These are phyloP conservation scores for Neodiprion fabricii DNA, from an alignment of 1,140 invertebrate species.

Conservation along the genomic window DNA sequence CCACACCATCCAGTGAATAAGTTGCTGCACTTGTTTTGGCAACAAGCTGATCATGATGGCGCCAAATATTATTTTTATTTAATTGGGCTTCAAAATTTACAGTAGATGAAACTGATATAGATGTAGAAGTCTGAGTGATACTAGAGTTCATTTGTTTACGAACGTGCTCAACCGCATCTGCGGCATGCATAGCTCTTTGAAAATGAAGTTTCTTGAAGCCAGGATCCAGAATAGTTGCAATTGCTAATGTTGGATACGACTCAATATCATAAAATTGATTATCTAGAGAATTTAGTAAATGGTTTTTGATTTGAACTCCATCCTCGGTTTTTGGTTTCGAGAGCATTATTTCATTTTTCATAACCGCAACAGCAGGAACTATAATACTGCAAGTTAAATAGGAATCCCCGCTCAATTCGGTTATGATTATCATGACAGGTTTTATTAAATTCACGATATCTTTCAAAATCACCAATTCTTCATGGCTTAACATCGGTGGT, in stretches of 20 bases:
- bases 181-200: constrained; percentile 30
- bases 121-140: not conserved
- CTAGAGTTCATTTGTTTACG: constrained; percentile 24
- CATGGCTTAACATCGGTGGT: constrained; percentile 44
- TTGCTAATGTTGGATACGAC: constrained; percentile 20
- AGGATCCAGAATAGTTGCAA: constrained; percentile 35
- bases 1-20: not conserved
- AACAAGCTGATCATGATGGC: constrained; percentile 12
- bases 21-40: not conserved
- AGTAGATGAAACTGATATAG: not conserved
- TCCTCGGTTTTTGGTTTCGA: constrained; percentile 32
- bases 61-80: constrained; percentile 14
- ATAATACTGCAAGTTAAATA: constrained; percentile 51
- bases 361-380: constrained; percentile 51
- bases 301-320: constrained; percentile 23
- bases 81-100: not conserved
- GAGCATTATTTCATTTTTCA: constrained; percentile 41
- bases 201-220: constrained; percentile 40
- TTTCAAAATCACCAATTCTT: constrained; percentile 41
- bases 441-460: constrained; percentile 41
- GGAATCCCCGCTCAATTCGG: constrained; percentile 51
- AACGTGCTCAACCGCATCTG: constrained; percentile 35
- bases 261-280: constrained; percentile 41
- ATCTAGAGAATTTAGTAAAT: constrained; percentile 30
- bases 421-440: constrained; percentile 51